Percentiles rank a stretch among this genome's conserved stretches.
phyloP scores from a whole-genome alignment of 2,113 vertebrate genomes.

The Hystrix brachyura region DNA sequence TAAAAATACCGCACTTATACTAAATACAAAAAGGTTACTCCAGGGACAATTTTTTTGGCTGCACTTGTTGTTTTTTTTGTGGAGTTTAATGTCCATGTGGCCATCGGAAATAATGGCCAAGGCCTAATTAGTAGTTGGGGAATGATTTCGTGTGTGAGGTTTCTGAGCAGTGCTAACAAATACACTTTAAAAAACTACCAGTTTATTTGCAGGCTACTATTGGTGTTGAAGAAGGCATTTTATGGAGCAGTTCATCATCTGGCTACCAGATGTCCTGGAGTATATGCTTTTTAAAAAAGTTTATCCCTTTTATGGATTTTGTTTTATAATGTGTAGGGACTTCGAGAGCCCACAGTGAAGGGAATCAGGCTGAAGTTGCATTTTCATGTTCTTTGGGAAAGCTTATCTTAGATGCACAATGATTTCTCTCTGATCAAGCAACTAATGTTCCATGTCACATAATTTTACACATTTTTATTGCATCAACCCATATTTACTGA shows the following conservation, averaged over 20 bases:
- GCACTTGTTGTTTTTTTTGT: background rate
- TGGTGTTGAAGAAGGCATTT: constrained; percentile 54
- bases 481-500: background rate
- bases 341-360: background rate
- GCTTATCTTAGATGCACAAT: background rate
- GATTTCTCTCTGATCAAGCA: constrained; percentile 9
- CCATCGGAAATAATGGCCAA: constrained; percentile 12
- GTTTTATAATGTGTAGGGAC: background rate
- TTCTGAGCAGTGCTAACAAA: constrained; percentile 16
- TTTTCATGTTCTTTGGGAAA: constrained; percentile 55
- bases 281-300: constrained; percentile 47
- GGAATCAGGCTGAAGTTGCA: background rate
- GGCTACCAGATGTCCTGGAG: constrained; percentile 79
- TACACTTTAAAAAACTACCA: background rate
- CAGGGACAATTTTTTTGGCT: background rate
- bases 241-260: constrained; percentile 64
- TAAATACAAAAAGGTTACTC: constrained; percentile 2
- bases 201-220: constrained; percentile 5
- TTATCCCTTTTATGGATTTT: constrained; percentile 58
- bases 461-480: constrained; percentile 5
- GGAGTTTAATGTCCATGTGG: background rate
- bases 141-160: background rate
- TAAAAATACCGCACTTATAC: constrained; percentile 56
- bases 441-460: background rate
- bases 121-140: background rate